Percentiles rank a stretch among this genome's conserved stretches.
Conservation (phyloP, 1,140 invertebrate genomes). For the Caenorhabditis brenneri region DNA sequence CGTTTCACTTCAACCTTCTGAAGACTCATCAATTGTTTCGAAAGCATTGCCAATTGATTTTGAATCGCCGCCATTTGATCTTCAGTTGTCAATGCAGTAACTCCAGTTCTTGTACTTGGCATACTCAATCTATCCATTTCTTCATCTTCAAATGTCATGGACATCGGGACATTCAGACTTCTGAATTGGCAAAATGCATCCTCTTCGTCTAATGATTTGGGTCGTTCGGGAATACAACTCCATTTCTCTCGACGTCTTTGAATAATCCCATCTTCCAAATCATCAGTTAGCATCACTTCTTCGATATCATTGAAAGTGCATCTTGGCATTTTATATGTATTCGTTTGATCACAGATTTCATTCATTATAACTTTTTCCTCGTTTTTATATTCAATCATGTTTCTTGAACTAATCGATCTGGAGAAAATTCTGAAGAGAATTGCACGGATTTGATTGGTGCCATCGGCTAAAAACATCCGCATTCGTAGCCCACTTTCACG, state of each 20-base stretch:
- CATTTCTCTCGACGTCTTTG: constrained; percentile 17
- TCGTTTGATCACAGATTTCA: background rate
- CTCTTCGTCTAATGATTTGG: background rate
- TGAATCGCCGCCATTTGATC: constrained; percentile 34
- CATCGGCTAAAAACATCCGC: background rate
- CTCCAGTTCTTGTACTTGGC: constrained; percentile 13
- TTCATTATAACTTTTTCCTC: constrained; percentile 18
- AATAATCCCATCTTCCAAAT: constrained; percentile 21
- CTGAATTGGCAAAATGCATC: constrained; percentile 9
- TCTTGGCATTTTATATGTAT: constrained; percentile 27
- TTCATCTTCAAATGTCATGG: constrained; percentile 7
- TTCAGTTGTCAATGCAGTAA: background rate
- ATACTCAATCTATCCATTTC: constrained; percentile 30
- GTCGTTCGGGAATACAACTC: background rate
- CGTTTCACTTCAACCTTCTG: background rate
- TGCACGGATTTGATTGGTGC: background rate
- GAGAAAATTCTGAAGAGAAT: background rate
- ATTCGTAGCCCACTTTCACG: background rate
- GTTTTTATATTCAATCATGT: constrained; percentile 7
- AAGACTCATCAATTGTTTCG: constrained; percentile 25
- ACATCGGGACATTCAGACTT: constrained; percentile 19
- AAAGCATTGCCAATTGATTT: constrained; percentile 22
- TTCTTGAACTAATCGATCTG: background rate
- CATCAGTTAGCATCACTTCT: constrained; percentile 5
- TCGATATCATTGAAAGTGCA: constrained; percentile 11